These are phyloP conservation scores for Ceuthmochares aereus DNA, from an alignment of 2,113 vertebrate genomes.

Conservation along the genomic window DNA sequence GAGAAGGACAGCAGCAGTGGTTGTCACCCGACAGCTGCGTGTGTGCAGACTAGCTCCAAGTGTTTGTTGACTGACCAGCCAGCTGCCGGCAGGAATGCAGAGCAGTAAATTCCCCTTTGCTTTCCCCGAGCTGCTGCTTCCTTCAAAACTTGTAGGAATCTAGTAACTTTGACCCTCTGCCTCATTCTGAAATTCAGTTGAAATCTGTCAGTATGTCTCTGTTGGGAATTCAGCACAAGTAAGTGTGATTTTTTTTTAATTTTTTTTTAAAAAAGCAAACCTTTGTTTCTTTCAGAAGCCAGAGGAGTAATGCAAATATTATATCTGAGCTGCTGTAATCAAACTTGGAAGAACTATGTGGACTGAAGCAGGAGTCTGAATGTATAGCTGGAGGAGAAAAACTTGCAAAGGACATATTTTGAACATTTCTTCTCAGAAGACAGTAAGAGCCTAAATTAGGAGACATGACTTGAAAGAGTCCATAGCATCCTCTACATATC, in stretches of 20 bases:
- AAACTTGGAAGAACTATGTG: not conserved
- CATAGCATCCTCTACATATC: not conserved
- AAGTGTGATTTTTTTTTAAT: not conserved
- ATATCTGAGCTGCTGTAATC: not conserved
- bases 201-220: not conserved
- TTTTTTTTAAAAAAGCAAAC: not conserved
- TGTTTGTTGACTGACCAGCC: not conserved
- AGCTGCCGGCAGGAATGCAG: not conserved
- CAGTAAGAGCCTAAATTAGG: not conserved
- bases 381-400: not conserved
- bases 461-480: constrained; percentile 2
- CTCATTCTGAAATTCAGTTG: not conserved
- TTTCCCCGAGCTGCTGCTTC: not conserved
- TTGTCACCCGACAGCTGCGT: not conserved
- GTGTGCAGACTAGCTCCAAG: not conserved
- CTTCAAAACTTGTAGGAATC: not conserved
- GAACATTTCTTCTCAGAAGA: not conserved
- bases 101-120: not conserved
- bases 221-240: not conserved
- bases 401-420: not conserved
- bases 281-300: not conserved
- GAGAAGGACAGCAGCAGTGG: not conserved
- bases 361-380: not conserved
- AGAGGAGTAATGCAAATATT: not conserved
- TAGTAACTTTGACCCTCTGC: not conserved